phyloP scores from a whole-genome alignment of 2,888 invertebrate genomes.

The Drosophila anomelani region DNA sequence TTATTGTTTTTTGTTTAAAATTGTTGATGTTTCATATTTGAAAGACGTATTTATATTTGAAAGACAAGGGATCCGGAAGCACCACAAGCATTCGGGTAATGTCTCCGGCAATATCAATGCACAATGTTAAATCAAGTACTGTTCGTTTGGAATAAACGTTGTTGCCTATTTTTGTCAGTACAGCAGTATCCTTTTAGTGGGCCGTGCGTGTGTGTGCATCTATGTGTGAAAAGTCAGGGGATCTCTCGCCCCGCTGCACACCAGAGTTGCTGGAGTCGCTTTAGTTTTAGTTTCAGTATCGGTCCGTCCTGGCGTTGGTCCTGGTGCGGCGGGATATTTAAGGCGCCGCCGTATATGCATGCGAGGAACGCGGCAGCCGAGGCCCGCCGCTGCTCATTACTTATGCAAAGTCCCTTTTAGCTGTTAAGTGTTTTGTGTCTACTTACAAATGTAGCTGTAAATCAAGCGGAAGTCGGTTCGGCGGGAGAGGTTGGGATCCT shows the following conservation, averaged over 20 bases:
- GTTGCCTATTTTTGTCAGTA: not conserved
- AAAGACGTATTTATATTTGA: not conserved
- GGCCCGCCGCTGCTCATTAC: constrained; percentile 59
- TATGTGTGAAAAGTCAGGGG: constrained; percentile 64
- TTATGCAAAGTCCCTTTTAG: constrained; percentile 75
- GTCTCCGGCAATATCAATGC: not conserved
- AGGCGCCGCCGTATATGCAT: constrained; percentile 59
- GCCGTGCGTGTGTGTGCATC: constrained; percentile 48
- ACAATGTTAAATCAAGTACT: not conserved
- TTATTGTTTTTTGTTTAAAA: not conserved
- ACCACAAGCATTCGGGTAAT: not conserved
- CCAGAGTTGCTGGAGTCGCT: constrained; percentile 19
- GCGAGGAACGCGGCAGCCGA: constrained; percentile 19
- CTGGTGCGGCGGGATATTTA: constrained; percentile 34
- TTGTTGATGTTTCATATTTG: not conserved
- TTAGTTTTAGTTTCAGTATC: constrained; percentile 26
- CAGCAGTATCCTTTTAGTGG: constrained; percentile 11
- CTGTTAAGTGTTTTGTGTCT: constrained; percentile 76
- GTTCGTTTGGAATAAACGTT: no score
- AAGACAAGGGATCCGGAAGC: not conserved
- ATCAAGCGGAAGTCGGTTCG: constrained; percentile 54
- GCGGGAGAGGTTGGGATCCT: not conserved
- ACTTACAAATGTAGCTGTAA: constrained; percentile 73
- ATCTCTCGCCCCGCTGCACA: constrained; percentile 43
- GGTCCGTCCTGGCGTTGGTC: constrained; percentile 19